Percentiles rank a stretch among this genome's conserved stretches.
Conservation (phyloP, 2,888 invertebrate genomes). For the Pollenia angustigena region DNA sequence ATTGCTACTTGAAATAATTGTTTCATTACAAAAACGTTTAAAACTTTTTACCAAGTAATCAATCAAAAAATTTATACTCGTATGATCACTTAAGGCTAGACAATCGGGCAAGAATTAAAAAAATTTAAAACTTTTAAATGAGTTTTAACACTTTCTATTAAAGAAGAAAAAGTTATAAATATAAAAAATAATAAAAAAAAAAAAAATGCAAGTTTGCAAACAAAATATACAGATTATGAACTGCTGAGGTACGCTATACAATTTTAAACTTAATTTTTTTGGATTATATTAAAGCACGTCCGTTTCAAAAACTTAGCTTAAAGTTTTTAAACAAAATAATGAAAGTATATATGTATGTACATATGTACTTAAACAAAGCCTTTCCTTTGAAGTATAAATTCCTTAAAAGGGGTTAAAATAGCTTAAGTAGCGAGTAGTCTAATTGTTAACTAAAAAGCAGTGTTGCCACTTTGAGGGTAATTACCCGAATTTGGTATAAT, state of each 20-base stretch:
- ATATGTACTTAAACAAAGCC: no score
- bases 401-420: no score
- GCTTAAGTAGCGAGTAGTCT: no score
- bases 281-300: no score
- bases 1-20: conserved; percentile 14
- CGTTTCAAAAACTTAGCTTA: no score
- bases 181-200: neutral
- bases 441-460: no score
- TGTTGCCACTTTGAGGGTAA: no score
- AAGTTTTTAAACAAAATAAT: no score
- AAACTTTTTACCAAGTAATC: conserved; percentile 43
- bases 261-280: no score
- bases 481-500: no score
- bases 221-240: neutral
- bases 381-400: no score
- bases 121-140: conserved; percentile 44
- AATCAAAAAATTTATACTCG: conserved; percentile 53
- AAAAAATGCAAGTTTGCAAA: neutral
- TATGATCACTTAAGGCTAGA: conserved; percentile 44
- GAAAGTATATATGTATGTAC: no score
- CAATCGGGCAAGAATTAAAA: neutral
- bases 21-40: conserved; percentile 27
- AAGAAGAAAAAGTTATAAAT: neutral
- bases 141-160: conserved; percentile 56
- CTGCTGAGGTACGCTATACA: neutral